phyloP scores from a whole-genome alignment of 2,888 invertebrate species.

The Drosophila incognita region DNA sequence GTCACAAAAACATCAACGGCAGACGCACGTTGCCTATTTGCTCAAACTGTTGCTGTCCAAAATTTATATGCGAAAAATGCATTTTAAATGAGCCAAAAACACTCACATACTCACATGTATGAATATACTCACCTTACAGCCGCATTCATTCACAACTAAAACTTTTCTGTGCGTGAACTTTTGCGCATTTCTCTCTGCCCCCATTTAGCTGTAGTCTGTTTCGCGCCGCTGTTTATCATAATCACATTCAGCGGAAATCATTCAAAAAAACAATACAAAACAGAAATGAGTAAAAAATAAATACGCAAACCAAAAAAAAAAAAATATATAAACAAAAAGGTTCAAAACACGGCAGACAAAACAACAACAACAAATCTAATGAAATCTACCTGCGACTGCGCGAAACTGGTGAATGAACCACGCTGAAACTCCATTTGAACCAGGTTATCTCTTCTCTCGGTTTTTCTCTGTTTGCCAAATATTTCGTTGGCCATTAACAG shows the following conservation, averaged over 20 bases:
- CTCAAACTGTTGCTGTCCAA: conserved; percentile 59
- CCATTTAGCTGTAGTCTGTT: conserved; percentile 24
- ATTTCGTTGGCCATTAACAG: conserved; percentile 58
- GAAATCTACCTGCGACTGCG: conserved; percentile 61
- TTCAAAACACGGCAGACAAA: conserved; percentile 23
- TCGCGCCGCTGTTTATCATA: conserved; percentile 56
- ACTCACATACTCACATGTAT: conserved; percentile 1
- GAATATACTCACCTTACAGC: conserved; percentile 6
- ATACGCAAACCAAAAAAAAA: conserved; percentile 27
- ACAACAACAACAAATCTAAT: conserved; percentile 22
- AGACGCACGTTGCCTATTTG: conserved; percentile 62
- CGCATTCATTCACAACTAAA: conserved; percentile 46
- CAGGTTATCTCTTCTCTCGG: conserved; percentile 13
- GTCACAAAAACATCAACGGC: conserved; percentile 39
- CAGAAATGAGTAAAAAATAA: conserved; percentile 20
- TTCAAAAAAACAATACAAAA: conserved; percentile 31
- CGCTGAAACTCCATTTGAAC: conserved; percentile 35
- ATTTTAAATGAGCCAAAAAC: conserved; percentile 58
- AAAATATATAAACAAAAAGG: conserved; percentile 7
- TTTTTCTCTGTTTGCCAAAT: conserved; percentile 8
- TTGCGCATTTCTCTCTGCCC: conserved; percentile 53
- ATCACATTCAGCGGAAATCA: conserved; percentile 71
- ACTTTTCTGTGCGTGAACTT: conserved; percentile 54
- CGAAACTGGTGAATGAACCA: conserved; percentile 65
- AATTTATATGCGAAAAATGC: conserved; percentile 79